phyloP scores from a whole-genome alignment of 2,113 vertebrate species.

The Ameiurus melas region DNA sequence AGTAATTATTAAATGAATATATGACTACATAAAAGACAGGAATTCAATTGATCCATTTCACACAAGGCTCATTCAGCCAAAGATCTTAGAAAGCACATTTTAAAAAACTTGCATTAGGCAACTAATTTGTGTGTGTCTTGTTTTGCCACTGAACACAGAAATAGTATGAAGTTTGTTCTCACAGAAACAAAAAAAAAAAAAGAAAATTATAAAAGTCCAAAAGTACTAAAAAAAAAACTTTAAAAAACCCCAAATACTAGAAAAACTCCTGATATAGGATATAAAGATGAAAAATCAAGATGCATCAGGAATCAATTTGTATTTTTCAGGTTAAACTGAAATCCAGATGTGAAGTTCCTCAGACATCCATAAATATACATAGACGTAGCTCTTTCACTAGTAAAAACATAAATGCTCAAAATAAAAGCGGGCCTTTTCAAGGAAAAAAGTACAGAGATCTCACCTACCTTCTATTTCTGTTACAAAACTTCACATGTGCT shows the following conservation, averaged over 20 bases:
- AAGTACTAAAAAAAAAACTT: neutral
- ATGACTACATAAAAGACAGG: neutral
- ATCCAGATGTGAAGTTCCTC: neutral
- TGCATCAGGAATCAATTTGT: neutral
- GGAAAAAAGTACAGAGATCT: neutral
- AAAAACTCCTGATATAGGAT: neutral
- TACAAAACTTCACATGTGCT: slow-evolving; percentile 36
- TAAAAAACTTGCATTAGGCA: neutral
- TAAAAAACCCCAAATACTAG: too few species aligned
- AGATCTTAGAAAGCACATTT: neutral
- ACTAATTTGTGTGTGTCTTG: neutral
- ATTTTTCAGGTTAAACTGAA: neutral
- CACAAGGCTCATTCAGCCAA: neutral
- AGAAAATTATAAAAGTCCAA: neutral
- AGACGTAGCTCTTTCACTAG: neutral
- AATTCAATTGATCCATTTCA: neutral
- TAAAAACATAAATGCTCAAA: neutral
- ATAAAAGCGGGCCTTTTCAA: neutral
- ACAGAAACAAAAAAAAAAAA: neutral
- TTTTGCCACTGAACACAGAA: neutral
- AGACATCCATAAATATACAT: neutral
- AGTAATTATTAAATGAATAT: neutral
- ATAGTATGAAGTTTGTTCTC: neutral
- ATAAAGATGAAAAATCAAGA: neutral
- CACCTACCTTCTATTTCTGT: slow-evolving; percentile 23